Percentiles rank a stretch among this genome's conserved stretches.
Evolutionary conservation across 2,113 vertebrate species (phyloP).

Genomic region (Raja brachyura): DNA sequence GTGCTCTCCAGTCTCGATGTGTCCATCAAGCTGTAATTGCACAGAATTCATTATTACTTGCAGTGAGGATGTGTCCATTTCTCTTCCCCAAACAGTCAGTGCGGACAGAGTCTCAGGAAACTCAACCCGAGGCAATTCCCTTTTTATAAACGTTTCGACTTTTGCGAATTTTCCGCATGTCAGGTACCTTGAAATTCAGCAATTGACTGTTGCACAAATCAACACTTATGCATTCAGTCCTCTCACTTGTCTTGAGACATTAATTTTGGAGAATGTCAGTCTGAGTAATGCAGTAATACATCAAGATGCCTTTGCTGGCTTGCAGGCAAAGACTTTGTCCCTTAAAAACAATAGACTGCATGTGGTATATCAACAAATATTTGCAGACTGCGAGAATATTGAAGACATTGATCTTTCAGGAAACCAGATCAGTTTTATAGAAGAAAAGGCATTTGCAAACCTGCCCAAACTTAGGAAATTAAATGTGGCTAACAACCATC

Average conservation of each 20-base stretch:
- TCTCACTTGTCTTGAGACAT: slow-evolving; percentile 44
- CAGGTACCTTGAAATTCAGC: slow-evolving; percentile 40
- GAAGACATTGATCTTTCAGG: slow-evolving; percentile 53
- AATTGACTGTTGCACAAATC: slow-evolving; percentile 33
- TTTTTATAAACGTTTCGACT: slow-evolving; percentile 33
- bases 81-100: slow-evolving; percentile 19
- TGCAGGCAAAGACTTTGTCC: slow-evolving; percentile 53
- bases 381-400: slow-evolving; percentile 51
- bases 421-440: slow-evolving; percentile 50
- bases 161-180: slow-evolving; percentile 39
- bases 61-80: slow-evolving; percentile 29
- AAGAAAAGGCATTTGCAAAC: slow-evolving; percentile 44
- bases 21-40: slow-evolving; percentile 17
- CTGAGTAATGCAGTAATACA: slow-evolving; percentile 54
- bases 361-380: slow-evolving; percentile 58
- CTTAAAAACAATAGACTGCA: slow-evolving; percentile 57
- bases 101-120: neutral
- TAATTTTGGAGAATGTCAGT: slow-evolving; percentile 48
- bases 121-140: slow-evolving; percentile 7
- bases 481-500: slow-evolving; percentile 40
- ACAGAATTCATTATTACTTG: slow-evolving; percentile 26
- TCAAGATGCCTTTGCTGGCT: slow-evolving; percentile 54
- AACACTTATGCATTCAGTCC: slow-evolving; percentile 41
- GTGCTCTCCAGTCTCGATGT: neutral
- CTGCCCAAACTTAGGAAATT: slow-evolving; percentile 39